These are phyloP conservation scores for Stercorarius parasiticus DNA, from an alignment of 2,113 vertebrate species.

Conservation along the genomic window DNA sequence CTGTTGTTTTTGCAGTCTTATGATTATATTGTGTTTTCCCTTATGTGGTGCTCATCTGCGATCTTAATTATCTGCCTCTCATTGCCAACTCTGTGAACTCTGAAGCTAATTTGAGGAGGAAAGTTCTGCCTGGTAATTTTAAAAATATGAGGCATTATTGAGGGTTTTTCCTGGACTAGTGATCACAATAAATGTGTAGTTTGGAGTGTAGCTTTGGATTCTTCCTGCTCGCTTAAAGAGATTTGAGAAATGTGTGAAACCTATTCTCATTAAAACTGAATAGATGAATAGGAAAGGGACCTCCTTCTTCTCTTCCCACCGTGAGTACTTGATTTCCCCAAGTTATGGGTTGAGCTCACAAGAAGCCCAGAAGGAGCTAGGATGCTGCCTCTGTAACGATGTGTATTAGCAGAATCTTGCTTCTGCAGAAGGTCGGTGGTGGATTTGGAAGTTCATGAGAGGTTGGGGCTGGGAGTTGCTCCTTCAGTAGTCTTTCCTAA, in stretches of 20 bases:
- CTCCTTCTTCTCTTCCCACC: background rate
- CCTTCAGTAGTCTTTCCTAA: background rate
- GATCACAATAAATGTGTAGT: background rate
- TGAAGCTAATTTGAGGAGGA: constrained; percentile 9
- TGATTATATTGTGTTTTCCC: constrained; percentile 14
- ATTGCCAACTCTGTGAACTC: constrained; percentile 53
- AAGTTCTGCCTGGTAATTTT: constrained; percentile 5
- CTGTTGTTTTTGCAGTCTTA: constrained; percentile 17
- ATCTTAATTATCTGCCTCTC: background rate
- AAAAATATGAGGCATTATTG: background rate
- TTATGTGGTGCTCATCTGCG: background rate
- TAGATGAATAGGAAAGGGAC: background rate
- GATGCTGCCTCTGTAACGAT: background rate
- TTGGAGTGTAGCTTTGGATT: background rate
- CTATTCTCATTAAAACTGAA: background rate
- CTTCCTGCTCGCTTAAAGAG: background rate
- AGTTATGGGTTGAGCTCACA: background rate
- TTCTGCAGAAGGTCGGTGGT: background rate
- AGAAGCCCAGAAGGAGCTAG: background rate
- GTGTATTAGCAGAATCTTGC: rapidly evolving
- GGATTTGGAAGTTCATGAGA: background rate
- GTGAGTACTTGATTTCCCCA: rapidly evolving
- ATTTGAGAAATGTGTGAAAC: background rate
- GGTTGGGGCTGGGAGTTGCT: background rate
- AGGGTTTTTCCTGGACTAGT: constrained; percentile 29